These are phyloP conservation scores for Orthosia gracilis DNA, from an alignment of 2,888 invertebrate genomes.

Conservation along the genomic window DNA sequence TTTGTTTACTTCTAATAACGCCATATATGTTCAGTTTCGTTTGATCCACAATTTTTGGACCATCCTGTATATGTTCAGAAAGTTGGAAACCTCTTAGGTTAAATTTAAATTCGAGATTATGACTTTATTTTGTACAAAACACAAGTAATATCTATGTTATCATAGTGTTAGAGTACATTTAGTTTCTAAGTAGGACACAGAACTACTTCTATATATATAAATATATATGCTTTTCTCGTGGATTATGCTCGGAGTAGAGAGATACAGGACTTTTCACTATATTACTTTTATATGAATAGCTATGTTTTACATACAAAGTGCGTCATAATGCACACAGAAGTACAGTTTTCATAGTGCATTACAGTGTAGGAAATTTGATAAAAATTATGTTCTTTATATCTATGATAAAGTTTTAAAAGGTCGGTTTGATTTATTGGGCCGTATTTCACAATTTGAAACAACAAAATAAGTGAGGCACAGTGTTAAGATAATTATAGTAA, in stretches of 20 bases:
- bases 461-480: not conserved
- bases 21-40: too few relatives aligned
- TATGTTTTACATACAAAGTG: not conserved
- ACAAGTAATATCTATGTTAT: not conserved
- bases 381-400: not conserved
- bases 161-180: slow-evolving; percentile 8
- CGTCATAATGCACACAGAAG: not conserved
- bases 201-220: not conserved
- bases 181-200: slow-evolving; percentile 19
- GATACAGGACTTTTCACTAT: slow-evolving; percentile 8
- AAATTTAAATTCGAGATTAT: not conserved
- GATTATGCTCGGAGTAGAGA: not conserved
- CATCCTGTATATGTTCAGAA: not conserved
- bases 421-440: not conserved
- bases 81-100: not conserved
- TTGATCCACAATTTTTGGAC: too few relatives aligned
- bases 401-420: not conserved
- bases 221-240: not conserved
- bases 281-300: not conserved
- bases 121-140: not conserved
- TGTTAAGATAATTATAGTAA: too few relatives aligned
- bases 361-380: not conserved
- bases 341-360: not conserved
- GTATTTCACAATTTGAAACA: not conserved
- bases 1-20: too few relatives aligned